Evolutionary conservation across 2,113 vertebrate genomes (phyloP), one percentile per base, ranked within the genome.

Genomic region (Chionomys nivalis): DNA sequence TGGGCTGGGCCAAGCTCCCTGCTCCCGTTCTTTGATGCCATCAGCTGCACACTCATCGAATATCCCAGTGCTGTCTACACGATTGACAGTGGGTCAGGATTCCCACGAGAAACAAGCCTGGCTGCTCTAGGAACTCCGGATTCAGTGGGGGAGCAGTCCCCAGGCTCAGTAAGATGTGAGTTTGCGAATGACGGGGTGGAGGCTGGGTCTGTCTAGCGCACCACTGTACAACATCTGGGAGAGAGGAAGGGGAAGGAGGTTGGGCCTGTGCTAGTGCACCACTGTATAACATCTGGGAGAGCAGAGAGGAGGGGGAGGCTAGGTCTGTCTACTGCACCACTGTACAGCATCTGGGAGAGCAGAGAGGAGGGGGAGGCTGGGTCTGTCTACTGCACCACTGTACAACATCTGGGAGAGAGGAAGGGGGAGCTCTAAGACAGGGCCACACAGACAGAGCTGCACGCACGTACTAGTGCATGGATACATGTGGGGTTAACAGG

Each of bases 391-490:
- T 55, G 52, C 52, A 16, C 14, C 52, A 14, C 52, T 55, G 52
- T 55, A 55, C 52, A 55, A 4, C 55, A 55, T 55, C 55, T 55
- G 55, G 16, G 55, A 55, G 17, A 55, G 16, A 17, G 55, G 55
- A n/a, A 68, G 76, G 7, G 55, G 11, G 0, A 1, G 39, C 8
- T 47, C 79, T 6, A 42, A 33, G 26, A 13, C 61, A 47, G 44
- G 76, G 23, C 5, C 3, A 9, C 28, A 63, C 24, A 47, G 33
- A 79, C 49, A 52, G 39, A 36, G 52, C 42, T 4, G 9, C 21
- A 26, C 2, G 0, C 21, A 7, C 21, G 47, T 9, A 14, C 11
- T 0, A 52, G 42, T 3, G 42, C 1, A 42, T 5, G 17, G 5
- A 10, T 12, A 3, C 1, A 0, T 44, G 79, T 44, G 52, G 87